A percentile compares a stretch with the other conserved stretches of the same genome.
Evolutionary conservation across 2,113 vertebrate species (phyloP).

Genomic region (Ciconia maguari): DNA sequence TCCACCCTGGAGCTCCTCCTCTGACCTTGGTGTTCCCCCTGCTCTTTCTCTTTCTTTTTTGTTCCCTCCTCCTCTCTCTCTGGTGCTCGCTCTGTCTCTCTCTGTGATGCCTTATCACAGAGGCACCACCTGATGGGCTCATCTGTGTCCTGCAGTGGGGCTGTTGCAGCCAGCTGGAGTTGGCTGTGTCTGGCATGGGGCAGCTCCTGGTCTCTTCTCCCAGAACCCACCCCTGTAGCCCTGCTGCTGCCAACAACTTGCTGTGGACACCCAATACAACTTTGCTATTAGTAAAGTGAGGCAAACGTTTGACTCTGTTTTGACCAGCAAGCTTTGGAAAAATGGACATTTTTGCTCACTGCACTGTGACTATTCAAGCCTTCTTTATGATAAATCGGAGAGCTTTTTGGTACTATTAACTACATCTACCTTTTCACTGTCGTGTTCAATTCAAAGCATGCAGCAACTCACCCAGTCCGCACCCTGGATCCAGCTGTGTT

Average conservation of each 20-base stretch:
- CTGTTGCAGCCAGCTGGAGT: background rate
- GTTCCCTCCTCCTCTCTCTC: background rate
- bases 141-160: background rate
- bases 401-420: background rate
- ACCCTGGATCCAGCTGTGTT: background rate
- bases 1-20: background rate
- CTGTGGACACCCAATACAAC: background rate
- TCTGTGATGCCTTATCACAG: background rate
- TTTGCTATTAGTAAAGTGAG: background rate
- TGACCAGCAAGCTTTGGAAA: background rate
- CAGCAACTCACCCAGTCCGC: background rate
- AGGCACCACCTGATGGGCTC: background rate
- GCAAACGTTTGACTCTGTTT: background rate
- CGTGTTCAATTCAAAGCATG: background rate
- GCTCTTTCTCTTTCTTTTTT: background rate
- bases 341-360: background rate
- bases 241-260: background rate
- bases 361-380: background rate
- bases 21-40: background rate
- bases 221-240: background rate
- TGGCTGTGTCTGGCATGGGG: accelerated
- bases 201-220: background rate
- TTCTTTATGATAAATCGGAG: background rate
- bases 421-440: background rate
- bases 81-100: background rate